Evolutionary conservation across 2,113 vertebrate genomes (phyloP), one percentile per base, ranked within the genome.

Genomic region (Acrocephalus arundinaceus): DNA sequence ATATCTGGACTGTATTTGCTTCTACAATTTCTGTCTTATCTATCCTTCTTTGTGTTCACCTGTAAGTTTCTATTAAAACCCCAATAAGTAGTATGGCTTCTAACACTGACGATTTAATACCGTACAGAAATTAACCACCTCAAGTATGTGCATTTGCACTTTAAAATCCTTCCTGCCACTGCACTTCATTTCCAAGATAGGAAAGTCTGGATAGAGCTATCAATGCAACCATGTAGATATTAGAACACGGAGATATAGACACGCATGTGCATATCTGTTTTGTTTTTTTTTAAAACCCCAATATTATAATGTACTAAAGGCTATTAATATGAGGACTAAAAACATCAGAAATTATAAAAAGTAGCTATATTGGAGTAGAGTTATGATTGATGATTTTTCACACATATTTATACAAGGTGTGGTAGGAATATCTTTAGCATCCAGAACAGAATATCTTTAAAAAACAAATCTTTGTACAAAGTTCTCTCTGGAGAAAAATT

Each of bases 21-120:
- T 76, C 97, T 94, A 93, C 80, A 92, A 89, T 94, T 97, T 97
- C 89, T 91, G 88, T 46, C 93, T 97, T 96, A 96, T 96, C 95
- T 96, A 95, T 82, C 66, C 93, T 93, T 90, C 93, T 97, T 96
- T 90, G 93, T 82, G 85, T 74, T 97, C 96, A 97, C 90, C 95
- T 97, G 89, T 90, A 97, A 67, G 37, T 96, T 96, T 95, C 79
- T 93, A 93, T 80, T 97, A 97, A 96, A 96, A 59, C 78, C 48
- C 22, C 62, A 91, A 52, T 96, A 90, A 94, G 90, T 49, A 94
- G 62, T 39, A 76, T 65, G 84, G 90, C 58, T 97, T 96, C 79
- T 96, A 90, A 95, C 85, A 65, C 76, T 21, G 66, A 65, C 66
- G 94, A 95, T 97, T 97, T 97, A 77, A 49, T 80, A 70, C 81